Base-by-base conservation (phyloP, 2,888 invertebrate genomes). In the Monoplex corrugatus region DNA sequence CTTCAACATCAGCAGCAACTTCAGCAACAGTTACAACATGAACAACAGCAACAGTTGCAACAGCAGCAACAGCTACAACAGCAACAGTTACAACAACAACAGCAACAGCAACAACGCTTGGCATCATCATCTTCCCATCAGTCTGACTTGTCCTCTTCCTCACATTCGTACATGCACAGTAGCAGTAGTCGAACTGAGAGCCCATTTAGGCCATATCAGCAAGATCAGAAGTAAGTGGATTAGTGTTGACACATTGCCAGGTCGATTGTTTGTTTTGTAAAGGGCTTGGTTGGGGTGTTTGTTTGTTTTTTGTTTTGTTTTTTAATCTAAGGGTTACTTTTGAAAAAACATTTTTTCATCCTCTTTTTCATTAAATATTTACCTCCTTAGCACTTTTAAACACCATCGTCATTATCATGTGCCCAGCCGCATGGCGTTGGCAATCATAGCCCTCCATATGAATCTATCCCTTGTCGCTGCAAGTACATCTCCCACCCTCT, bases 1-100 rank as follows among this genome's bases (percentile, higher is more conserved):
- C 87, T 87, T 43, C 87, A 90, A 10, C 89, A 89, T 28, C 89
- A 80, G 75, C 75, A 85, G 16, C 87, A 87, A 40, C 87, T 87
- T 13, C 75, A 90, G 45, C 87, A 57, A 78, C 87, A 75, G 72
- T 75, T 87, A 35, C 83, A 88, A 44, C 89, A 87, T 50, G 57
- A 87, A 43, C 89, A 85, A 44, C 87, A 87, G 50, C 82, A 87
- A 57, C 88, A 89, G 40, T 82, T 88, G 44, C 38, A 43, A 35
- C 90, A 72, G 43, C 86, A 80, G 23, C 86, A 90, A 6, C 89
- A 88, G 23, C 83, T 35, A 32, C 63, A 83, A 32, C 86, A 87
- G 19, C 87, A 45, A n/a, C 85, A 90, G 40, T 78, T 80, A 40
- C 88, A 85, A 72, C 87, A 88, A 68, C 89, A 75, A 44, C 87